Percentiles rank a stretch among this genome's conserved stretches.
These are phyloP conservation scores for Lacerta bilineata DNA, from an alignment of 2,797 vertebrate genomes.

Conservation along the genomic window DNA sequence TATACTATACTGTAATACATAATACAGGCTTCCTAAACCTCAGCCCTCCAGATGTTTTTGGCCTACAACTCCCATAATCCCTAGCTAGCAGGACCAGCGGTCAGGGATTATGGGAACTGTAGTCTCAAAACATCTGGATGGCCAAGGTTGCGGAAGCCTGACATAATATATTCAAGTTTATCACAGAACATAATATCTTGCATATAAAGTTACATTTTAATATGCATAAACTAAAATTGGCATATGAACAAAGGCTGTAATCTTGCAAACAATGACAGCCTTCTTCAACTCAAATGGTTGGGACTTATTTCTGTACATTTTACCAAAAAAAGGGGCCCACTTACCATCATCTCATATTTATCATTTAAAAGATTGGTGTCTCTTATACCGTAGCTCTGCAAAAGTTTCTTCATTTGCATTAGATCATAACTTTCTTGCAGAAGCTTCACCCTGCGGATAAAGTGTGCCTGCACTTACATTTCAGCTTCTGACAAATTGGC, in stretches of 20 bases:
- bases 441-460: constrained; percentile 86
- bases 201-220: not conserved
- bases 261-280: not conserved
- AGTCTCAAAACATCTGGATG: no score
- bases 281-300: not conserved
- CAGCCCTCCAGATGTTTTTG: no score
- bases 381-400: constrained; percentile 92
- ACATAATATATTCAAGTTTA: not conserved
- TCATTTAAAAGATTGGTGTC: constrained; percentile 89
- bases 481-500: not conserved
- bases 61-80: no score
- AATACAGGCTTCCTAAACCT: no score
- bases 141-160: no score
- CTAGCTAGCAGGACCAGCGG: no score
- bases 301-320: constrained; percentile 18
- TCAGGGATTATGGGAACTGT: no score
- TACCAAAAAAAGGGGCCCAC: not conserved
- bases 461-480: not conserved
- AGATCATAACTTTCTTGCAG: constrained; percentile 92
- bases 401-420: constrained; percentile 96
- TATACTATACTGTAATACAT: not conserved
- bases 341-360: constrained; percentile 90
- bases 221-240: no score
- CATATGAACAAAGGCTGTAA: not conserved
- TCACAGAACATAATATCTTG: not conserved